Evolutionary conservation across 2,113 vertebrate species (phyloP), one percentile per base, ranked within the genome.

Genomic region (Lepus timidus): DNA sequence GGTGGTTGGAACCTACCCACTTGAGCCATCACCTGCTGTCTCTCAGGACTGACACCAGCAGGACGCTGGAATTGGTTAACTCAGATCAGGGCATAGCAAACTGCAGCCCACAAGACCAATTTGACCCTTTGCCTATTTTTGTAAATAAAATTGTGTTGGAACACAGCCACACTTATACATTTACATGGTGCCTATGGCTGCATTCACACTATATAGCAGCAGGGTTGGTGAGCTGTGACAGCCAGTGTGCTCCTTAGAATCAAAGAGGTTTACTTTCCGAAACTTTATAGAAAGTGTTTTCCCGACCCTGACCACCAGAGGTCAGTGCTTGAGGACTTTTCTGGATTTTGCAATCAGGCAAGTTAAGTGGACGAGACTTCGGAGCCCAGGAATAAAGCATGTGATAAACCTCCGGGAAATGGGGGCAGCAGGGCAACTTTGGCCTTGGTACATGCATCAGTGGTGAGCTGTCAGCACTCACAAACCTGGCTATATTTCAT

Each of bases 131-230:
- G 49, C 27, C 12, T 73, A 6, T 88, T 75, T 96, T 85, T 95
- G 25, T 74, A 88, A 90, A 92, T 82, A 79, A 88, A 79, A 25
- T 75, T 92, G 88, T 92, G 85, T 79, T 91, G 39, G 75, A 86
- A 88, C 70, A 94, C 19, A 94, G 51, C 4, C 14, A 20, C 0
- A 3, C 1, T 68, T 20, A 55, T 39, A 76, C 27, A 85, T 29
- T 22, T 86, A 44, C 39, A 86, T 22, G 9, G 6, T 36, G 3
- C 36, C 31, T 39, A 3, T 64, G 9, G 31, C 44, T 55, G 64
- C 23, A 65, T 83, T 64, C 33, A 51, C 29, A 6, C 3, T 64
- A 1, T n/a, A 36, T n/a, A 44, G 70, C 5, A 39, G 33, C 16
- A 90, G n/a, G 84, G 23, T 20, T 88, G 55, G 8, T 44, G 52